Evolutionary conservation across 2,888 invertebrate species (phyloP).

Genomic region (Selenia dentaria): DNA sequence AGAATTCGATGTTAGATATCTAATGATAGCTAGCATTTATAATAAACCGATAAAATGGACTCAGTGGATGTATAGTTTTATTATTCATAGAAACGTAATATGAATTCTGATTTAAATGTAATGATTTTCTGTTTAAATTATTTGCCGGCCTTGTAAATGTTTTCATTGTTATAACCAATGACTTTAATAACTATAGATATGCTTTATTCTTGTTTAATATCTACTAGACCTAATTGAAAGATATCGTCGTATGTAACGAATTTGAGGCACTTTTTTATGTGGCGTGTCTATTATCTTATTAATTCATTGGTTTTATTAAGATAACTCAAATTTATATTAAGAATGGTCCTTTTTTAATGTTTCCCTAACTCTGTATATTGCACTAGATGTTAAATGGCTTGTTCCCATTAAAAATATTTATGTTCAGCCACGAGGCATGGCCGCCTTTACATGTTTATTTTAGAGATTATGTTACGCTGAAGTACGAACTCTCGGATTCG

Average conservation of each 20-base stretch:
- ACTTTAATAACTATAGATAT: too few relatives aligned
- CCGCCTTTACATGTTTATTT: constrained; percentile 35
- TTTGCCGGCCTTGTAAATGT: constrained; percentile 7
- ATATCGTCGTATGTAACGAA: too few relatives aligned
- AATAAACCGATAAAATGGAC: too few relatives aligned
- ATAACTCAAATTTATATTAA: too few relatives aligned
- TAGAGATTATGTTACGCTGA: constrained; percentile 41
- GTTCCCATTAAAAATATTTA: constrained; percentile 26
- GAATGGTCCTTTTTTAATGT: constrained; percentile 16
- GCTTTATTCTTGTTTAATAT: too few relatives aligned
- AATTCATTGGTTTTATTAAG: too few relatives aligned
- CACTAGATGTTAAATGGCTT: constrained; percentile 45
- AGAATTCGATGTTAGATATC: too few relatives aligned
- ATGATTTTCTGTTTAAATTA: neutral
- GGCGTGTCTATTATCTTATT: too few relatives aligned
- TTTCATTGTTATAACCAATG: constrained; percentile 1
- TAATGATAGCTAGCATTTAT: too few relatives aligned
- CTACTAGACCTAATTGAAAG: too few relatives aligned
- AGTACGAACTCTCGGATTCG: neutral
- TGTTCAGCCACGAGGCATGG: constrained; percentile 47
- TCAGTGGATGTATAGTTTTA: constrained; percentile 2
- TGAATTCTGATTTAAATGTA: neutral
- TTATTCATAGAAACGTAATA: too few relatives aligned
- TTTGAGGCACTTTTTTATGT: too few relatives aligned
- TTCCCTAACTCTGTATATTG: constrained; percentile 25